Conservation (phyloP, 2,113 vertebrate genomes). For the Bucco capensis region DNA sequence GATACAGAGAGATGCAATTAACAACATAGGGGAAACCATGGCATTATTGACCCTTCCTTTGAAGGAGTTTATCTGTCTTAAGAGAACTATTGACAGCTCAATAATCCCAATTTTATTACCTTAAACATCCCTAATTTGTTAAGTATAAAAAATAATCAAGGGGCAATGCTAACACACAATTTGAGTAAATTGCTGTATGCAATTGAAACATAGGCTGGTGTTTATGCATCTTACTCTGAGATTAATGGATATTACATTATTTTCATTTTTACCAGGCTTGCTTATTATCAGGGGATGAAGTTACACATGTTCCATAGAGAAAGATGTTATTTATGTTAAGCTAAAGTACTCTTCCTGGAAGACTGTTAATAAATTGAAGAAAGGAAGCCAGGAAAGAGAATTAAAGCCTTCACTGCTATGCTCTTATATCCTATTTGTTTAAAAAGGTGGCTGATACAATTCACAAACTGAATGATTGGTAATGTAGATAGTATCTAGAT, state of each 20-base stretch:
- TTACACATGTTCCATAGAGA: background rate
- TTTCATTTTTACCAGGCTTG: constrained; percentile 9
- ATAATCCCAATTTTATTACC: constrained; percentile 30
- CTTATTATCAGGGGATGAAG: background rate
- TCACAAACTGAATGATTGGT: background rate
- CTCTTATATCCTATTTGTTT: background rate
- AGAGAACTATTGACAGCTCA: constrained; percentile 13
- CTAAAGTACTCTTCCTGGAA: background rate
- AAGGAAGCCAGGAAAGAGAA: background rate
- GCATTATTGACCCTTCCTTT: constrained; percentile 17
- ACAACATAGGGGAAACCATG: background rate
- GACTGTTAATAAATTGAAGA: background rate
- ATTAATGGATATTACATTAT: background rate
- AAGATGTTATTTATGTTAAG: background rate
- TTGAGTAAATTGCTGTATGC: background rate
- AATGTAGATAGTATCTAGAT: background rate
- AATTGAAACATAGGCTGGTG: background rate
- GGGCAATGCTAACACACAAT: background rate
- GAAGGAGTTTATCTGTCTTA: constrained; percentile 28
- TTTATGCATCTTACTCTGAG: background rate
- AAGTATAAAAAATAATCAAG: background rate
- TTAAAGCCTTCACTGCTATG: background rate
- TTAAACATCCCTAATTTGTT: constrained; percentile 28
- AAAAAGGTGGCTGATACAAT: background rate
- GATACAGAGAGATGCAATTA: background rate